Conservation (phyloP, 2,888 invertebrate species). For the Eupithecia tripunctaria region DNA sequence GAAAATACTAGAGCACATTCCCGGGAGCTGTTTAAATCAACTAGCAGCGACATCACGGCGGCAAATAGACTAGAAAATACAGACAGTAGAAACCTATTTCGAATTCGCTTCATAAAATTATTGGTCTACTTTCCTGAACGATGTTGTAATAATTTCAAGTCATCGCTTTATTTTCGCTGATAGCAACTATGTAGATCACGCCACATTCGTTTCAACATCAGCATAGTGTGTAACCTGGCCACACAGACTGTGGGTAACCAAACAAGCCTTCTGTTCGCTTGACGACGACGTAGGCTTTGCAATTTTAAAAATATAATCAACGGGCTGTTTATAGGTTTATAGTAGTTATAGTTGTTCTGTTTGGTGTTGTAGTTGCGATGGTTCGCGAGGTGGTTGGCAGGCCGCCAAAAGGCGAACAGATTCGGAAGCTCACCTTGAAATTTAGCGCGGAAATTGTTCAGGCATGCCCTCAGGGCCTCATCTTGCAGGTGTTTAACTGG, state of each 20-base stretch:
- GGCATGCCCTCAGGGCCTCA: slow-evolving; percentile 49
- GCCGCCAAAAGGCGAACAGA: slow-evolving; percentile 48
- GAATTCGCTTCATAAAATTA: neutral
- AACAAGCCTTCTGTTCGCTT: slow-evolving; percentile 1
- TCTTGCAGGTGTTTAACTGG: slow-evolving; percentile 29
- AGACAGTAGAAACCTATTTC: neutral
- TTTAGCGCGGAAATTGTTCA: slow-evolving; percentile 46
- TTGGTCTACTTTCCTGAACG: slow-evolving; percentile 1
- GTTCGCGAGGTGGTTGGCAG: slow-evolving; percentile 53
- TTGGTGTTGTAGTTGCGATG: slow-evolving; percentile 46
- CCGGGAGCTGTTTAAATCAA: slow-evolving; percentile 3
- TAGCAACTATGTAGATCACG: slow-evolving; percentile 28
- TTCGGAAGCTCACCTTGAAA: slow-evolving; percentile 53
- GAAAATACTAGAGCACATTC: neutral
- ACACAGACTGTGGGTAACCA: slow-evolving; percentile 8
- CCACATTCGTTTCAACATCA: slow-evolving; percentile 27
- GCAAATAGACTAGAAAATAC: neutral
- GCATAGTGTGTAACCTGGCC: slow-evolving; percentile 6
- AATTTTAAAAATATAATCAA: neutral
- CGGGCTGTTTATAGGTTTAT: slow-evolving; percentile 38
- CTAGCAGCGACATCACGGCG: neutral
- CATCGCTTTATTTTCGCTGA: slow-evolving; percentile 32
- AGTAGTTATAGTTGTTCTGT: slow-evolving; percentile 33
- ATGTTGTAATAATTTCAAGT: slow-evolving; percentile 25
- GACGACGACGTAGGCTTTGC: slow-evolving; percentile 10